Evolutionary conservation across 1,140 invertebrate genomes (phyloP), one percentile per base, ranked within the genome.

Genomic region (Ptiloglossa arizonensis): DNA sequence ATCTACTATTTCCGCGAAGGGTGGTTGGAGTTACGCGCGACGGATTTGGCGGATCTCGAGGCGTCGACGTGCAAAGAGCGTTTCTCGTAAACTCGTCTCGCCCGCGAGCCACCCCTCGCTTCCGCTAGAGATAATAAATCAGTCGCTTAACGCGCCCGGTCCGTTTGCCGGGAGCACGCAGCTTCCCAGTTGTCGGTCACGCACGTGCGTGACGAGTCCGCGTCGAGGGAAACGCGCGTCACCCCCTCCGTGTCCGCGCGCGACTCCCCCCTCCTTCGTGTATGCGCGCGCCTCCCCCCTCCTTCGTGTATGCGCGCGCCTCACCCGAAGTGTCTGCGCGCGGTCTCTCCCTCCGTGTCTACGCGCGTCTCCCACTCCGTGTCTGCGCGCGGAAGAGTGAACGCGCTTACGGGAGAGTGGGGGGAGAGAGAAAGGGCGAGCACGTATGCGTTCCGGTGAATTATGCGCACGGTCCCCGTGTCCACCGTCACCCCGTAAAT

Each of bases 401-500:
- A 84, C 77, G 76, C 82, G 56, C 80, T 81, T 83, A 83, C 73
- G 66, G 73, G n/a, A n/a, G n/a, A n/a, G n/a, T n/a, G n/a, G n/a
- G n/a, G n/a, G n/a, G n/a, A n/a, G n/a, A n/a, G n/a, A n/a, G n/a
- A n/a, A n/a, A n/a, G 74, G 68, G n/a, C 74, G 59, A 50, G 67
- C 77, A 80, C 70, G 77, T 77, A 84, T 72, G 78, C 72, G 68
- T 24, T n/a, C 56, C 63, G 63, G 78, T 81, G 83, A 85, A 84
- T 85, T 85, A 85, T 85, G 82, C 68, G 66, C 62, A 44, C 46
- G 63, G 67, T 74, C 78, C 56, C 63, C 72, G 52, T 85, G 82
- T 85, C 83, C 59, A 78, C 63, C 79, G 79, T 81, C 82, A 84
- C 82, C 68, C 82, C 48, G 79, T 85, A 85, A 85, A 85, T 85